Evolutionary conservation across 2,797 vertebrate species (phyloP).

Genomic region (Odontamblyopus rebecca): DNA sequence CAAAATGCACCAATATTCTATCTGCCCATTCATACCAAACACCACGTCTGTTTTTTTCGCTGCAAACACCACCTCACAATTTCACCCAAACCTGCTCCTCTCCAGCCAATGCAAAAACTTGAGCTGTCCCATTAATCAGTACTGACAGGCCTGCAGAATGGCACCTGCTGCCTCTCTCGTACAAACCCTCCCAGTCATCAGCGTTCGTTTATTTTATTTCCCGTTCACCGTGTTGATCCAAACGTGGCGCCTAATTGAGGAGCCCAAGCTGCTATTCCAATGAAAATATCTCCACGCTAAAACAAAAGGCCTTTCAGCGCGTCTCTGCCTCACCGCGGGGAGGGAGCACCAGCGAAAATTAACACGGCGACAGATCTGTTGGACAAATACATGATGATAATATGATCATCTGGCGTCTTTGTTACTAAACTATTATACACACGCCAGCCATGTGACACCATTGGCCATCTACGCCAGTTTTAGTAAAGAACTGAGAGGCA

Average conservation of each 20-base stretch:
- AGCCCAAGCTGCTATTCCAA: conserved; percentile 48
- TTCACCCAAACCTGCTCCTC: conserved; percentile 12
- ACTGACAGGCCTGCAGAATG: conserved; percentile 31
- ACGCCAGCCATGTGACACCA: background rate
- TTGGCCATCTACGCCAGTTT: conserved; percentile 23
- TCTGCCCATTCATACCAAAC: no score
- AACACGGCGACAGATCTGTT: conserved; percentile 56
- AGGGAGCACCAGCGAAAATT: conserved; percentile 33
- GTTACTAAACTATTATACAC: conserved; percentile 29
- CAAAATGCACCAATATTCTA: background rate
- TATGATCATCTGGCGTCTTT: conserved; percentile 59
- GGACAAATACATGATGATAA: conserved; percentile 58
- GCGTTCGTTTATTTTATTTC: conserved; percentile 41
- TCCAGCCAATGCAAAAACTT: conserved; percentile 6
- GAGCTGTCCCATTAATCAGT: conserved; percentile 31
- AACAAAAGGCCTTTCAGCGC: conserved; percentile 20
- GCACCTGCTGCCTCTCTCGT: conserved; percentile 43
- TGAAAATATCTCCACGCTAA: conserved; percentile 34
- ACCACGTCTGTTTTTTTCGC: background rate
- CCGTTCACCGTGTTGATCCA: conserved; percentile 32
- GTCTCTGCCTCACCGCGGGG: conserved; percentile 30
- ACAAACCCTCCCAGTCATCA: conserved; percentile 24
- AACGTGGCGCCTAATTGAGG: conserved; percentile 32
- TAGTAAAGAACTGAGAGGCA: conserved; percentile 6
- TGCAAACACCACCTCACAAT: conserved; percentile 5